Conservation (phyloP, 2,797 vertebrate genomes). For the Craterocephalus amniculus region DNA sequence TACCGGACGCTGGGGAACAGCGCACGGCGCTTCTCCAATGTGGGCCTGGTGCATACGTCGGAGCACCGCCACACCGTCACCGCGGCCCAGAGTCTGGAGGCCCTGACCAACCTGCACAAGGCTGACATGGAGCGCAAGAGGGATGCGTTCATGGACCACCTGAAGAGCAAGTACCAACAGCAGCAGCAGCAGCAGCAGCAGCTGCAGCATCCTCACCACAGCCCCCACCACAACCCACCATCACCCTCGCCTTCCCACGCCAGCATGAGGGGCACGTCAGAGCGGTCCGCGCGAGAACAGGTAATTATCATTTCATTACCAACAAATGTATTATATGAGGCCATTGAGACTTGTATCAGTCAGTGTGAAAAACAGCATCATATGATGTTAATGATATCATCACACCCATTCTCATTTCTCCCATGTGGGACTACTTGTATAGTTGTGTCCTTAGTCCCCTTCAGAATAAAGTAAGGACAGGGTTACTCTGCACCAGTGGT, state of each 20-base stretch:
- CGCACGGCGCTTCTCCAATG: slow-evolving; percentile 96
- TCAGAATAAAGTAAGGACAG: neutral
- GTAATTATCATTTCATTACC: slow-evolving; percentile 64
- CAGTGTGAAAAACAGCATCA: neutral
- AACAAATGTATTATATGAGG: neutral
- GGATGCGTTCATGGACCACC: slow-evolving; percentile 97
- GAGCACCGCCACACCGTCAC: slow-evolving; percentile 97
- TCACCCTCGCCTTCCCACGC: slow-evolving; percentile 86
- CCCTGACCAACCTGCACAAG: slow-evolving; percentile 95
- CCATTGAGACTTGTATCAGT: neutral
- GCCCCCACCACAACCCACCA: slow-evolving; percentile 82
- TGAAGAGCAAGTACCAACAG: slow-evolving; percentile 98
- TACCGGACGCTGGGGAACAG: slow-evolving; percentile 94
- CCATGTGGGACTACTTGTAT: neutral
- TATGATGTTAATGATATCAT: neutral
- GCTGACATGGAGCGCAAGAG: slow-evolving; percentile 95
- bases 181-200: slow-evolving; percentile 82
- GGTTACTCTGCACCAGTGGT: neutral
- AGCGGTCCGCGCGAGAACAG: slow-evolving; percentile 89
- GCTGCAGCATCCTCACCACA: slow-evolving; percentile 77
- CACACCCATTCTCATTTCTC: neutral
- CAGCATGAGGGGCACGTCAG: slow-evolving; percentile 87
- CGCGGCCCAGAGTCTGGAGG: slow-evolving; percentile 96
- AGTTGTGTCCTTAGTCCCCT: neutral
- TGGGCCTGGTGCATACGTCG: slow-evolving; percentile 97